Conservation (phyloP, 2,888 invertebrate species). For the Plagiodera versicolora region DNA sequence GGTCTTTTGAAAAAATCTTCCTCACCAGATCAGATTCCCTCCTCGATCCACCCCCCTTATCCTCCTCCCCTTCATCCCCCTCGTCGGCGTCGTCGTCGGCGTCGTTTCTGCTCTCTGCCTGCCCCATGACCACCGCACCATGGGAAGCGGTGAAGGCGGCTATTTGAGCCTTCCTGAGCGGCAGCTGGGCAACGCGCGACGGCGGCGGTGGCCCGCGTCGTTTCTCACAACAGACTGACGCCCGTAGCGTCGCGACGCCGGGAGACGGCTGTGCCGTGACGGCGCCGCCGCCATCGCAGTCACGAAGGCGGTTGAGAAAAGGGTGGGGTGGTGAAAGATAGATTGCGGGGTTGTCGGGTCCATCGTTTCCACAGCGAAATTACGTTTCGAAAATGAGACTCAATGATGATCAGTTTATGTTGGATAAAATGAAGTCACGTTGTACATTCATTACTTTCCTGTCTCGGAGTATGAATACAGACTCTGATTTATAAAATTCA, state of each 20-base stretch:
- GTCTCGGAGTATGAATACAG: no score
- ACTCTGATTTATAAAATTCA: no score
- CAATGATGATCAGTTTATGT: no score
- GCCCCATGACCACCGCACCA: conserved; percentile 57
- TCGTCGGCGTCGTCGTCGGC: conserved; percentile 47
- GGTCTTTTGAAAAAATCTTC: no score
- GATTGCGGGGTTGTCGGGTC: no score
- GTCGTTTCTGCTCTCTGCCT: conserved; percentile 60
- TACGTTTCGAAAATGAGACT: no score
- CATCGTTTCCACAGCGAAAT: no score
- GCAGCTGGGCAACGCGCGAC: neutral
- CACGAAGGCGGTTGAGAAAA: neutral
- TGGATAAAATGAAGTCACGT: no score
- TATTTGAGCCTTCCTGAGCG: conserved; percentile 15
- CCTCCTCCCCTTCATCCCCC: conserved; percentile 39
- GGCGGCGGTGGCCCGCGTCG: neutral
- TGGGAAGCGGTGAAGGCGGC: conserved; percentile 20
- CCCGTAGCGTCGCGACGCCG: neutral
- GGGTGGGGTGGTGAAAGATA: neutral
- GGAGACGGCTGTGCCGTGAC: neutral
- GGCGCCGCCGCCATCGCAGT: conserved; percentile 7
- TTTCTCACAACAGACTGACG: neutral
- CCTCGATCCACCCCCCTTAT: conserved; percentile 54
- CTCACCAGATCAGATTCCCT: conserved; percentile 61
- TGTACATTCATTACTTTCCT: no score